phyloP scores from a whole-genome alignment of 64 coral and sea anemone genomes.

The Montipora cactus region DNA sequence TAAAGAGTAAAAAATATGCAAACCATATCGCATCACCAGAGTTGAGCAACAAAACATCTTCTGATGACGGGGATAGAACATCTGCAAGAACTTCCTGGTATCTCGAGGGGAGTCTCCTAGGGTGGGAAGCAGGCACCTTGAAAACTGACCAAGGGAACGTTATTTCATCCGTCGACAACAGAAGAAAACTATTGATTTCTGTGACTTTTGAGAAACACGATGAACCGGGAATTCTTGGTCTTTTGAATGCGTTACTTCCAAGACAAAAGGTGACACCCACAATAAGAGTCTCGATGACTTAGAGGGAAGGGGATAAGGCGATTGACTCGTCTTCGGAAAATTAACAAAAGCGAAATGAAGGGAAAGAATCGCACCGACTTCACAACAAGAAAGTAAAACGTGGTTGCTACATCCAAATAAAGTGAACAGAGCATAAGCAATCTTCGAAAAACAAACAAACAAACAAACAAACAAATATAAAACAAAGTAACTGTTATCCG shows the following conservation, averaged over 20 bases:
- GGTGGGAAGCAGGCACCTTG: background rate
- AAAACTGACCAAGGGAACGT: background rate
- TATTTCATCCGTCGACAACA: background rate
- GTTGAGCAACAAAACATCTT: background rate
- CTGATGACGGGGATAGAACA: background rate
- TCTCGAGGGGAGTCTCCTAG: constrained; percentile 14
- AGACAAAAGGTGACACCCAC: background rate
- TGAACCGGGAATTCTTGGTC: background rate
- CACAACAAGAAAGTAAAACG: no score
- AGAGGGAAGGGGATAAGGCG: background rate
- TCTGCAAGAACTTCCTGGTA: constrained; percentile 42
- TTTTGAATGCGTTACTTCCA: background rate
- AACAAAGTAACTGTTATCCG: no score
- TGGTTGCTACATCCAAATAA: no score
- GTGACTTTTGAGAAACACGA: constrained; percentile 21
- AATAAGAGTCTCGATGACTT: background rate
- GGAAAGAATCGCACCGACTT: background rate
- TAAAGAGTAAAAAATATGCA: background rate
- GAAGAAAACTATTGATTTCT: constrained; percentile 21
- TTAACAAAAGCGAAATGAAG: background rate
- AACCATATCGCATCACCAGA: background rate
- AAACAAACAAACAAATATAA: no score
- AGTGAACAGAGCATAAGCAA: no score
- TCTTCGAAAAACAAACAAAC: no score
- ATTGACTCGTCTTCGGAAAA: background rate